Base-by-base conservation (phyloP, 2,888 invertebrate species). In the Rotaria socialis region DNA sequence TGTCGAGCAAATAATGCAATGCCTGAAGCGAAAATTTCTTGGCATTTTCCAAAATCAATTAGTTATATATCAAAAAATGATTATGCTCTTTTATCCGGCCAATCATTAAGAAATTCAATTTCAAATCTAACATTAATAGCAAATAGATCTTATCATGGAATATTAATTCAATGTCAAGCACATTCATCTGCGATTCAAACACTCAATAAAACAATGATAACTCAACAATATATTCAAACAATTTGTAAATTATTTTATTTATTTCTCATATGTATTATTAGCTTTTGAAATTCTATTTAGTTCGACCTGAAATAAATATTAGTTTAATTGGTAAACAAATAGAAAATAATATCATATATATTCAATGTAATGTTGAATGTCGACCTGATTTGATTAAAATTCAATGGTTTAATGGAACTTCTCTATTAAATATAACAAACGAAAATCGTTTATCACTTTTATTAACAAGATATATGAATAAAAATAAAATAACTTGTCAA, bases 31-130 rank as follows among this genome's bases (percentile, higher is more conserved):
- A 75, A 75, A 75, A 43, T 75, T 8, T 11, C 43, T 75, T 75
- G 75, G 75, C 41, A 43, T 75, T 75, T 75, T 4, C 75, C 75
- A 75, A 75, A 75, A 75, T 47, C 41, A 19, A 75, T 75, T 43
- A 75, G 14, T 43, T 75, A 75, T 75, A 16, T 75, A 47, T 41
- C 75, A 7, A 75, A 75, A 75, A 75, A 43, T 75, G 75, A 75
- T 75, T 75, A 75, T 75, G 75, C 43, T 43, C 43, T 43, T 43
- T 41, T 75, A 43, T 43, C 47, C 22, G 22, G 5, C 5, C 43
- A 75, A 75, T 47, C 41, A 10, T 43, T 75, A 43, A 75, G 75
- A 75, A 75, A 75, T 43, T 75, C 41, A 7, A 47, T 75, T 22
- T 75, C 75, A 2, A 75, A 75, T 75, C 10, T 75, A 75, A 75